Conservation (phyloP, 2,113 vertebrate species). For the Pardalotus punctatus region DNA sequence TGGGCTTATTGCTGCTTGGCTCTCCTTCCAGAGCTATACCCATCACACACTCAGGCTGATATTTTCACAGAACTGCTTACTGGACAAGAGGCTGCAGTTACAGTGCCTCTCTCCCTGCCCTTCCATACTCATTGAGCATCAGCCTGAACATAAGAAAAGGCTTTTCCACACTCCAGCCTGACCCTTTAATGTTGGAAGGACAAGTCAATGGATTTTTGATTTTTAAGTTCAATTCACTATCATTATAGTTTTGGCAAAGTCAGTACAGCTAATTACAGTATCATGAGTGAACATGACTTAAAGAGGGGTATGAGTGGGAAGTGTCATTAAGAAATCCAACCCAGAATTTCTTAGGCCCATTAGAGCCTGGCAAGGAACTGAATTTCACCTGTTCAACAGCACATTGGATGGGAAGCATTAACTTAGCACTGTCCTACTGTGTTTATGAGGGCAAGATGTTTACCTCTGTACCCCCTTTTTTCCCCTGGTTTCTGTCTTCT, state of each 20-base stretch:
- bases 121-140: neutral
- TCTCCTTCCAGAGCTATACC: neutral
- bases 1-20: neutral
- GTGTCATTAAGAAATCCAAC: neutral
- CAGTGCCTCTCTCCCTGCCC: rapidly evolving
- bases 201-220: neutral
- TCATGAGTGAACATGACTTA: neutral
- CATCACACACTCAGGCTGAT: neutral
- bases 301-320: neutral
- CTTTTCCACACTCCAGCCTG: neutral
- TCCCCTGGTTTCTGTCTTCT: neutral
- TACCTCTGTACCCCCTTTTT: neutral
- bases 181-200: neutral
- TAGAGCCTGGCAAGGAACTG: neutral
- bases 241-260: neutral
- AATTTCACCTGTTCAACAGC: neutral
- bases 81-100: neutral
- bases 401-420: neutral
- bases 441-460: neutral
- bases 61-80: neutral
- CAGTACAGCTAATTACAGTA: neutral
- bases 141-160: neutral
- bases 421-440: neutral
- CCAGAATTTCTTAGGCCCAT: neutral
- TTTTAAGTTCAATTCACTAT: neutral